phyloP scores from a whole-genome alignment of 2,888 invertebrate species.

The Eugnorisma glareosa region DNA sequence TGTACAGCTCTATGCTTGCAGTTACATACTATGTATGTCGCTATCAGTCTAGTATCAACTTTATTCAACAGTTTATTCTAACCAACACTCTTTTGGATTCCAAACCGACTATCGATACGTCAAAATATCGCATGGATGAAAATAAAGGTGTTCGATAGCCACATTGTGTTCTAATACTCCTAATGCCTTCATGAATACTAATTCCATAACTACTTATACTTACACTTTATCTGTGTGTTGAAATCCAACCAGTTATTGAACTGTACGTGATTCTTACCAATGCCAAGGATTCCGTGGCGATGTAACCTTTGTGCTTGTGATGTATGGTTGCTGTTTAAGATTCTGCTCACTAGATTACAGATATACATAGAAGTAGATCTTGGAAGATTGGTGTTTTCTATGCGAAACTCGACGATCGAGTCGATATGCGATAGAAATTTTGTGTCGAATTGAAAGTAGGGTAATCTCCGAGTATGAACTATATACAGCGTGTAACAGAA shows the following conservation, averaged over 20 bases:
- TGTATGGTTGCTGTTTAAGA: conserved; percentile 45
- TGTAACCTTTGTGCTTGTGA: conserved; percentile 37
- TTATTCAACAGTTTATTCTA: not conserved
- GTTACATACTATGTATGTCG: not conserved
- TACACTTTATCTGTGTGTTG: conserved; percentile 35
- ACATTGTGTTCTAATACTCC: conserved; percentile 32
- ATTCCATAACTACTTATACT: conserved; percentile 36
- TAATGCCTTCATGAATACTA: conserved; percentile 38
- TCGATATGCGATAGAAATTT: not conserved
- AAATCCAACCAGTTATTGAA: conserved; percentile 50
- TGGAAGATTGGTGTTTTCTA: conserved; percentile 9
- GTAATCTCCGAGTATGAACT: not conserved
- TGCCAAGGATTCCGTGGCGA: conserved; percentile 57
- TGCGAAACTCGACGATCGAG: not conserved
- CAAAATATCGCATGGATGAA: conserved; percentile 7
- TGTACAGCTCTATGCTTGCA: not conserved
- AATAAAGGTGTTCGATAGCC: conserved; percentile 4
- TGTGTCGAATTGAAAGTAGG: not conserved
- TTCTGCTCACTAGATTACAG: conserved; percentile 42
- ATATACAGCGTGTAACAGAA: too few species aligned
- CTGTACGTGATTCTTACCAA: conserved; percentile 52
- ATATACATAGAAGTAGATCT: conserved; percentile 2
- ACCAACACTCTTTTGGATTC: not conserved
- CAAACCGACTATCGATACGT: not conserved
- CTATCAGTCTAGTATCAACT: not conserved